Conservation (phyloP, 2,797 vertebrate species). For the Semaprochilodus insignis region DNA sequence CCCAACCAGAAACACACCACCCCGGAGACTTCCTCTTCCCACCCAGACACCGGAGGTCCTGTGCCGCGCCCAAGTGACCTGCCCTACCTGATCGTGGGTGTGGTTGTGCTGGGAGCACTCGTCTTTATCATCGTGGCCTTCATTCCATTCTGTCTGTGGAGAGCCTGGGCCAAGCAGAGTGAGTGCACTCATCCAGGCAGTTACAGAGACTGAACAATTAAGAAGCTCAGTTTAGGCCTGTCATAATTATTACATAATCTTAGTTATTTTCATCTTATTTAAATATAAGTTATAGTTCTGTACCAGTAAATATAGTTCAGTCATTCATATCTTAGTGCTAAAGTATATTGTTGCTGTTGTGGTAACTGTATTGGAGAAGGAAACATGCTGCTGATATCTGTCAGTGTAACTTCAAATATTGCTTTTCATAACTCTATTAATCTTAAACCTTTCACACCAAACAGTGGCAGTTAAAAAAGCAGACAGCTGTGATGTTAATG, state of each 20-base stretch:
- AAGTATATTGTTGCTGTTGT: neutral
- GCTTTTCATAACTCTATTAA: no score
- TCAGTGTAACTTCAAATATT: no score
- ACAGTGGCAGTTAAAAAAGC: no score
- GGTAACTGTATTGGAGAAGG: neutral
- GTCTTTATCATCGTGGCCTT: slow-evolving; percentile 95
- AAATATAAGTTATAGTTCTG: no score
- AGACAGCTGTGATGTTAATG: neutral
- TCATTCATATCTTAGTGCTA: no score
- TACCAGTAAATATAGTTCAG: no score
- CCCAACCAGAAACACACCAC: slow-evolving; percentile 76
- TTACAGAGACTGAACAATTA: neutral
- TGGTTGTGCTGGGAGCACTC: slow-evolving; percentile 90
- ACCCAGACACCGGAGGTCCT: slow-evolving; percentile 46
- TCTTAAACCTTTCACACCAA: no score
- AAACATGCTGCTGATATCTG: neutral
- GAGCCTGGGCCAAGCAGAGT: slow-evolving; percentile 98
- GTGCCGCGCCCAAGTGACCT: slow-evolving; percentile 90
- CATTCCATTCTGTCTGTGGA: slow-evolving; percentile 97
- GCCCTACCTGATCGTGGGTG: slow-evolving; percentile 92
- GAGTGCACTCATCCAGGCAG: slow-evolving; percentile 63
- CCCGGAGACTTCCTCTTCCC: slow-evolving; percentile 64
- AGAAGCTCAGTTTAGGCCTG: neutral
- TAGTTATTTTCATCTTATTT: no score
- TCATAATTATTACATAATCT: no score